Evolutionary conservation across 92 coral and sea anemone species (phyloP).

Genomic region (Meandrina meandrites): DNA sequence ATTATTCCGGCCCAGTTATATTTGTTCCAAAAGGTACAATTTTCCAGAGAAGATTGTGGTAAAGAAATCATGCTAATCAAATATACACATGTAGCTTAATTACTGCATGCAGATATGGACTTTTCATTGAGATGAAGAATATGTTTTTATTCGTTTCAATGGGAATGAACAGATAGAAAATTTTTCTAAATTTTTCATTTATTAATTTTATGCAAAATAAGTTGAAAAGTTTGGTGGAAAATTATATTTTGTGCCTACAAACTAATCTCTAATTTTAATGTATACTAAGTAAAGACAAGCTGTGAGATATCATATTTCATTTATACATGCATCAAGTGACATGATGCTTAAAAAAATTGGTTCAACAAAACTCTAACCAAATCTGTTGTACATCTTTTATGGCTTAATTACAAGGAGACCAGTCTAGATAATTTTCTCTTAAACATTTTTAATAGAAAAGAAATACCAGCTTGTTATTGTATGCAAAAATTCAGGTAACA

Average conservation of each 20-base stretch:
- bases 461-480: too few relatives aligned
- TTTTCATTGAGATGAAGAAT: not conserved
- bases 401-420: too few relatives aligned
- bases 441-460: too few relatives aligned
- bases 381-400: too few relatives aligned
- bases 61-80: not conserved
- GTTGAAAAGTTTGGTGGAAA: not conserved
- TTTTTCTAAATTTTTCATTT: not conserved
- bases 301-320: not conserved
- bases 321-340: too few relatives aligned
- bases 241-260: not conserved
- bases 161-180: too few relatives aligned
- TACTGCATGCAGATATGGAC: not conserved
- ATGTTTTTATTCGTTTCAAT: not conserved
- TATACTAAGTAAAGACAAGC: not conserved
- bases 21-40: not conserved
- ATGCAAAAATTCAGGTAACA: too few relatives aligned
- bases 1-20: not conserved
- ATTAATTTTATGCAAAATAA: not conserved
- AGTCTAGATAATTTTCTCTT: too few relatives aligned
- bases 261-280: not conserved
- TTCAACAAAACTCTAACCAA: too few relatives aligned
- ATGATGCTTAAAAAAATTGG: too few relatives aligned
- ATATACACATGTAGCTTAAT: not conserved
- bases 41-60: conserved; percentile 1